Base-by-base conservation (phyloP, 2,888 invertebrate genomes). In the Caenorhabditis sp. region DNA sequence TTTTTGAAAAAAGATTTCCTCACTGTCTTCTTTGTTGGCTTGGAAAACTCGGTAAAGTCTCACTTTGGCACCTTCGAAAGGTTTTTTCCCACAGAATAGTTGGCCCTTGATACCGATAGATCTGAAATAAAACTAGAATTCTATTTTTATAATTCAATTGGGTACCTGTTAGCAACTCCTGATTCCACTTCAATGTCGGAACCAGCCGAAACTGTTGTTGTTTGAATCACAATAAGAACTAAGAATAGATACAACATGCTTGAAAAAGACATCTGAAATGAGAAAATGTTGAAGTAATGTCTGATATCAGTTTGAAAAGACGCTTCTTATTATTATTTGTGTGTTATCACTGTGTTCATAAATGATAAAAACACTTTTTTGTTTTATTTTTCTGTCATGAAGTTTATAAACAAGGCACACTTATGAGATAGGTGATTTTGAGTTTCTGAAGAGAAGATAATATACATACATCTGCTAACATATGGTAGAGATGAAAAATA, bases 61-160 rank as follows among this genome's bases (percentile, higher is more conserved):
- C 23, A 79, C 69, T 50, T 79, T 79, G 17, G 76, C 78, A 43
- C 76, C 76, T 36, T 76, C 78, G 21, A 71, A 79, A 17, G 78
- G 74, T 10, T 58, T 69, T 3, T 31, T 69, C 19, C 78, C 78
- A 54, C 78, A 79, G 55, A 65, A 71, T 23, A 79, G 69, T 37
- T 71, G 74, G 57, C 78, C 78, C 51, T 76, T 76, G 67, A 79
- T 69, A 10, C 76, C 49, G 50, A 79, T 74, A 0, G 78, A 76
- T 55, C 78, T 76, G 54, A 59, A 71, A 53, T 6, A 50, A 50
- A 61, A 2, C n/a, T 6, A 6, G 21, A 8, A 0, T 51, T 12
- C 66, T 10, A 26, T 12, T 26, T 36, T 27, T 12, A 36, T 19
- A 26, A 23, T 62, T 50, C 5, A 54, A 53, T 27, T 31, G 17